Evolutionary conservation across 2,888 invertebrate species (phyloP), one percentile per base, ranked within the genome.

Genomic region (Mechanitis messenoides): DNA sequence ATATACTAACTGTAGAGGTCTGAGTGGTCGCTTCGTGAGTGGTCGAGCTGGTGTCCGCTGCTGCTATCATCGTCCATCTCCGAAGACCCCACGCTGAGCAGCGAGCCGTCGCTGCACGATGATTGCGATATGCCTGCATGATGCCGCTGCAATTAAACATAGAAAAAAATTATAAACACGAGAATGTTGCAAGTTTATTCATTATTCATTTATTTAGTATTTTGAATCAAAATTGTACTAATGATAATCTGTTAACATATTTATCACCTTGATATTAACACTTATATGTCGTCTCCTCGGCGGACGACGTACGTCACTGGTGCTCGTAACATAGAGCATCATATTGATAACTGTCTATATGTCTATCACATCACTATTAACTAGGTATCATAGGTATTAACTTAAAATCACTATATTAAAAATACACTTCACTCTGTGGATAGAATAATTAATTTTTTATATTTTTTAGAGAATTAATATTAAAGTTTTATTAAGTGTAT

Each of bases 31-130:
- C 84, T 84, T 68, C 82, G 73, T 58, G 85, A 85, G 72, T 83
- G 83, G 71, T 86, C 86, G 72, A 79, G 82, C 64, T 85, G 84
- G 73, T 85, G 85, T n/a, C 85, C 84, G 67, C 85, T 85, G 81
- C 84, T 83, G 76, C 84, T 85, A 75, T 89, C 89, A 71, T 94
- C 94, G 73, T 95, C 94, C 87, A 93, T 93, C 84, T 94, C 94
- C 31, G 94, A 94, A 80, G 94, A 94, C 72, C 93, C 95, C 88
- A 95, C 94, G 85, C 95, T 96, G 83, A 95, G 92, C 72, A 95
- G 90, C 68, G 94, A 94, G 71, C 94, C 94, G 84, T 94, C 94
- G 87, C 94, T 94, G 85, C 93, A 93, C 33, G 93, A 91, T 63
- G 91, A 91, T 80, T 91, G 91, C 64, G 91, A 91, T 72, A 90